These are phyloP conservation scores for Dryas iulia DNA, from an alignment of 1,140 invertebrate genomes.

Conservation along the genomic window DNA sequence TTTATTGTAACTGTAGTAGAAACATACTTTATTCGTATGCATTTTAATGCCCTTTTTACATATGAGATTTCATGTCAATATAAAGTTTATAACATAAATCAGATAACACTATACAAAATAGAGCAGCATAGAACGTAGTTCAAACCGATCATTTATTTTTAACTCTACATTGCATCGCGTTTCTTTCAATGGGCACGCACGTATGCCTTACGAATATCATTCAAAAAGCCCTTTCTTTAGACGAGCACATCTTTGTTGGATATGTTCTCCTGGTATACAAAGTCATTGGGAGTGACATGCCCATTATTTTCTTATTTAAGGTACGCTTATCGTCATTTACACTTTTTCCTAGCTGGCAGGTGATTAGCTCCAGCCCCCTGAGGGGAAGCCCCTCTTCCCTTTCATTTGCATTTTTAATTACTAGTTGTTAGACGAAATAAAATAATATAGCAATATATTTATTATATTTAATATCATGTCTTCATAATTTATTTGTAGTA, in stretches of 20 bases:
- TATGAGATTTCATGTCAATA: no score
- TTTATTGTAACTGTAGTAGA: no score
- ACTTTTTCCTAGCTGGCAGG: conserved; percentile 35
- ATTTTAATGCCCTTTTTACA: no score
- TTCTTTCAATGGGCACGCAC: neutral
- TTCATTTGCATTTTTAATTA: conserved; percentile 6
- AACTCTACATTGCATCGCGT: neutral
- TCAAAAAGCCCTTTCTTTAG: conserved; percentile 42
- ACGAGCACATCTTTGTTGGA: conserved; percentile 30
- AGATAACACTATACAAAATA: neutral
- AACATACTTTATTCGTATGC: no score
- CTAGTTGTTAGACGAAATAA: neutral
- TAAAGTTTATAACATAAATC: no score
- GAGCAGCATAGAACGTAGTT: neutral
- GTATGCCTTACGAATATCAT: neutral
- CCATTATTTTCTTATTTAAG: conserved; percentile 61
- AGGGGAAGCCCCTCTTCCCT: neutral
- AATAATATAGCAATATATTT: neutral
- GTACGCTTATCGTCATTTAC: conserved; percentile 57
- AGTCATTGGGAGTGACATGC: conserved; percentile 79
- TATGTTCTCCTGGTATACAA: conserved; percentile 68
- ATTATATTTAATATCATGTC: neutral
- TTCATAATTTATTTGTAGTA: neutral
- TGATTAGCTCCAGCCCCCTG: neutral
- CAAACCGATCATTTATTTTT: neutral